Evolutionary conservation across 2,113 vertebrate genomes (phyloP), one percentile per base, ranked within the genome.

Genomic region (Neodon shergylaensis): DNA sequence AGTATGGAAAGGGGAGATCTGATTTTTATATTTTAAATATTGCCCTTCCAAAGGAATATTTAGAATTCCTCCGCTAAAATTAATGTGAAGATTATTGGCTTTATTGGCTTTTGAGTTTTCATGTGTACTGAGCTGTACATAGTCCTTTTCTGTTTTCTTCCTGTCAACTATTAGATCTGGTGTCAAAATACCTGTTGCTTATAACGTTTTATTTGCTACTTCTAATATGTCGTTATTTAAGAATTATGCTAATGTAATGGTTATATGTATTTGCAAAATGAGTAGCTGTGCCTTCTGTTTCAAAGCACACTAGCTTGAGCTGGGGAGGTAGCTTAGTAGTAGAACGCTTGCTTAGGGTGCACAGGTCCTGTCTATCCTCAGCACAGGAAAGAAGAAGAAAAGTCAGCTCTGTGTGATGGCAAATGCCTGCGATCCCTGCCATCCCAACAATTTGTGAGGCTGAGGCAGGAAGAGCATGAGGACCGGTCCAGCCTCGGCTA

Each of bases 21-120:
- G 72, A 70, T 70, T 79, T 95, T 49, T 91, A 54, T 78, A 7
- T 82, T 88, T 91, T 94, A 12, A 39, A 39, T 79, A 74, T 12
- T 58, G 47, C 42, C 12, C 36, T 93, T 76, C 31, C 88, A 61
- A 12, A 52, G 4, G 13, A 58, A 61, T 63, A 77, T 95, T 91
- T 95, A 91, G 66, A 66, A 24, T 65, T 94, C 16, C 70, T 92
- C 73, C 58, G 24, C n/a, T 66, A 76, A 88, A 91, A 94, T 39
- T 58, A 24, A n/a, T 78, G 12, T 91, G 72, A 76, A 93, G 66
- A 58, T 44, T 39, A 33, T 28, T 65, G 86, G 54, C 33, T 92
- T 21, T n/a, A 42, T 28, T 72, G 90, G 65, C 33, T 92, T 92
- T 66, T 61, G 90, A 33, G 24, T 90, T 58, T 94, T 88, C 81